These are phyloP conservation scores for Netelia inedita DNA, from an alignment of 2,888 invertebrate genomes.

Conservation along the genomic window DNA sequence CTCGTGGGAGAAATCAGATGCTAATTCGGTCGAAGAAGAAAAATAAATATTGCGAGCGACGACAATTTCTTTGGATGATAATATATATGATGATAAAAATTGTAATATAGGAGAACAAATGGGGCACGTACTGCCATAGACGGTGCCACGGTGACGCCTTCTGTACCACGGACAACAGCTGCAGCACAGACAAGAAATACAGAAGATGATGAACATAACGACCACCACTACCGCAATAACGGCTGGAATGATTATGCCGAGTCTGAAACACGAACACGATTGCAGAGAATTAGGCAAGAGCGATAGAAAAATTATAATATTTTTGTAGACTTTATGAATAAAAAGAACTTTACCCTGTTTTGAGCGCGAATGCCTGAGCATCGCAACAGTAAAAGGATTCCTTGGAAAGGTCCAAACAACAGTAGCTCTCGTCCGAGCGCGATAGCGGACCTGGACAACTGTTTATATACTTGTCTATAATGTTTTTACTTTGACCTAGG, in stretches of 20 bases:
- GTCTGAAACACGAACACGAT: slow-evolving; percentile 71
- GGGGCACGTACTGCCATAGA: slow-evolving; percentile 81
- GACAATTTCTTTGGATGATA: not conserved
- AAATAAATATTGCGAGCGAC: not conserved
- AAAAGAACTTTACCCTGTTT: slow-evolving; percentile 70
- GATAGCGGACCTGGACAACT: slow-evolving; percentile 75
- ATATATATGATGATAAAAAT: slow-evolving; percentile 29
- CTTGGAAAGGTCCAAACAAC: slow-evolving; percentile 71
- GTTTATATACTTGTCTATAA: slow-evolving; percentile 63
- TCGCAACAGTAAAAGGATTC: slow-evolving; percentile 73
- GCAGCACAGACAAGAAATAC: slow-evolving; percentile 81
- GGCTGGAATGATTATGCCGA: slow-evolving; percentile 67
- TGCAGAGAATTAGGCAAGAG: not conserved
- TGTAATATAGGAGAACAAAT: not conserved
- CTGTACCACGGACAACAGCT: slow-evolving; percentile 82
- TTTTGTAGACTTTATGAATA: not conserved
- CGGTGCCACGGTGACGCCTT: slow-evolving; percentile 80
- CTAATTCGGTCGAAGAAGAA: not conserved
- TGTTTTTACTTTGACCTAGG: slow-evolving; percentile 68
- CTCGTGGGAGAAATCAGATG: not conserved
- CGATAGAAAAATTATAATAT: not conserved
- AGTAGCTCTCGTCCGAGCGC: slow-evolving; percentile 71
- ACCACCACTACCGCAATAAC: slow-evolving; percentile 67
- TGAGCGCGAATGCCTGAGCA: slow-evolving; percentile 67
- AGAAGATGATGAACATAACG: slow-evolving; percentile 72